A percentile compares a stretch with the other conserved stretches of the same genome.
Evolutionary conservation across 1,140 invertebrate species (phyloP).

Genomic region (Cotesia chilonis): DNA sequence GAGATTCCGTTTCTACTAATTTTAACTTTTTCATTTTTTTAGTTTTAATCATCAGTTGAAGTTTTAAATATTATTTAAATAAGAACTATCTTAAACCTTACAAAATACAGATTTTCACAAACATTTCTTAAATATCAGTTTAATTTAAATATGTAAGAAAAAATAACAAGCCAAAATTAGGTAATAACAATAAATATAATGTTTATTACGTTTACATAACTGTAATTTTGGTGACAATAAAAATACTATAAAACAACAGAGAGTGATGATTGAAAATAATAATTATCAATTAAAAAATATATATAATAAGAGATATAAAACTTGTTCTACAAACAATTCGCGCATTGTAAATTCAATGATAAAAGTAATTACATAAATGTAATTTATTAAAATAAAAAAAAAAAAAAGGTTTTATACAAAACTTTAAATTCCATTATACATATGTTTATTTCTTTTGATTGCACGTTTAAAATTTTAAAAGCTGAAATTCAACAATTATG

Average conservation of each 20-base stretch:
- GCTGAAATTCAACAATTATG: constrained; percentile 15
- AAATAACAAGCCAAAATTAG: background rate
- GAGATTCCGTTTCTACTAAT: too few species aligned
- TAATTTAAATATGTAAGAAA: too few species aligned
- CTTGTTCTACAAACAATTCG: background rate
- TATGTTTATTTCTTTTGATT: constrained; percentile 15
- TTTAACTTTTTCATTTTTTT: too few species aligned
- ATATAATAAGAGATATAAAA: constrained; percentile 8
- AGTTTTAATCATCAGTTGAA: too few species aligned
- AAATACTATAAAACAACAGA: constrained; percentile 20
- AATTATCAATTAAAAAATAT: background rate
- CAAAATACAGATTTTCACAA: too few species aligned
- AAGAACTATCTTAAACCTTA: too few species aligned
- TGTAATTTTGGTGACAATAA: constrained; percentile 10
- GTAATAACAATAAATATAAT: constrained; percentile 24
- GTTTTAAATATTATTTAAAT: too few species aligned
- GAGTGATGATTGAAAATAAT: background rate
- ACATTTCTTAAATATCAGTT: too few species aligned
- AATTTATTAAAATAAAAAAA: background rate
- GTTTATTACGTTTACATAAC: constrained; percentile 16
- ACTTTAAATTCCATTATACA: background rate
- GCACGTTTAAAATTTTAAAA: constrained; percentile 20
- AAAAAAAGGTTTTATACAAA: constrained; percentile 6
- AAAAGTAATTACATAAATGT: background rate
- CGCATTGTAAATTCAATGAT: background rate